A percentile compares a stretch with the other conserved stretches of the same genome.
Conservation (phyloP, 2,888 invertebrate genomes). For the Stenodema calcarata region DNA sequence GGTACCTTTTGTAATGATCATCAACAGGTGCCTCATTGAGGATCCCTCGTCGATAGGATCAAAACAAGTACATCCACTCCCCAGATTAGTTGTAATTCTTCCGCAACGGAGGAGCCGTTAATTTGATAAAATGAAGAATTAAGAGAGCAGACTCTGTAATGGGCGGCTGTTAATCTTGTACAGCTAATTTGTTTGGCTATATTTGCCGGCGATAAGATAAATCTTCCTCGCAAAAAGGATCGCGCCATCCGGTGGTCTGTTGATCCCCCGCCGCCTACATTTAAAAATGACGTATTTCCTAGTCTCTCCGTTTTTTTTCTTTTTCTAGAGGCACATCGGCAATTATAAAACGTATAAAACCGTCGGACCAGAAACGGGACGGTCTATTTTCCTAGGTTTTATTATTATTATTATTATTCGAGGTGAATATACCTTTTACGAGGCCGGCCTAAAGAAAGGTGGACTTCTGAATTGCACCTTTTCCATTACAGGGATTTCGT, state of each 20-base stretch:
- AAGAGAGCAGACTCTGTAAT: conserved; percentile 12
- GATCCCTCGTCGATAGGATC: background rate
- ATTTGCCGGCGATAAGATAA: conserved; percentile 35
- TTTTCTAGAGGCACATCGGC: background rate
- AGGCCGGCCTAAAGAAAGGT: background rate
- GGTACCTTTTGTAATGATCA: too few relatives aligned
- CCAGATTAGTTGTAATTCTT: background rate
- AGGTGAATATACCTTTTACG: background rate
- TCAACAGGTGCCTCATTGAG: background rate
- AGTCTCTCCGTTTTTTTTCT: background rate
- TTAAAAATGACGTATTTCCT: background rate
- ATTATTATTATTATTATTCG: background rate
- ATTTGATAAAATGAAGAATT: conserved; percentile 20
- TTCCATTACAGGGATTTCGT: background rate
- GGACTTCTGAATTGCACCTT: background rate
- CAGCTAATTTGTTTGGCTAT: conserved; percentile 32
- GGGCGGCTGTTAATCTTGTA: conserved; percentile 38
- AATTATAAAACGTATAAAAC: background rate
- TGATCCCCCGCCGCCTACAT: background rate
- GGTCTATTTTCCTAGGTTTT: background rate
- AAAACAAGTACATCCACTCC: background rate
- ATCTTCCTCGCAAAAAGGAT: conserved; percentile 5
- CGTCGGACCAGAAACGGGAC: background rate
- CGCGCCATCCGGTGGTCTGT: background rate
- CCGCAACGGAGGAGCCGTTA: background rate